Base-by-base conservation (phyloP, 2,888 invertebrate genomes). In the Vanessa cardui region DNA sequence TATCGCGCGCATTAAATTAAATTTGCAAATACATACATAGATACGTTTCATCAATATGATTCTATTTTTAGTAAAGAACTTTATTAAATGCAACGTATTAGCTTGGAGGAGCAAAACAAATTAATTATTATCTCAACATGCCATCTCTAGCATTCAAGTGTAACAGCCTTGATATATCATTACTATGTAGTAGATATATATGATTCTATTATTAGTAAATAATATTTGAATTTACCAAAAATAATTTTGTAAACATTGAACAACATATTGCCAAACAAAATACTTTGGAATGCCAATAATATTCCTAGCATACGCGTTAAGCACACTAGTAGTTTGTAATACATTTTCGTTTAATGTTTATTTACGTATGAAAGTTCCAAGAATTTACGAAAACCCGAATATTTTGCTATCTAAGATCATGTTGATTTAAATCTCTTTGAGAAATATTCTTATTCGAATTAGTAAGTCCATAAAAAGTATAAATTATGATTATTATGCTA, bases 131-230 rank as follows among this genome's bases (percentile, higher is more conserved):
- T 69, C 68, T 70, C 69, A 68, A 62, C 63, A 69, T 66, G 63
- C 65, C 66, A 69, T 70, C 71, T 64, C 61, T 64, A 69, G 52
- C 50, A 66, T 59, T 76, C 69, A 73, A 47, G 79, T 79, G 81
- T 84, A 16, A 54, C 26, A 83, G 80, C 76, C 78, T 79, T 77
- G 83, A 86, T 81, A 78, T 78, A 72, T 80, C 73, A 79, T 76
- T 80, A 75, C 73, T 18, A 50, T 26, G 4, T 26, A 26, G 26
- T 26, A 26, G 26, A 18, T 20, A 15, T 7, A 8, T 21, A 49
- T 18, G 20, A 49, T 49, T 49, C 49, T 20, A 49, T 49, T n/a
- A n/a, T n/a, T n/a, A n/a, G n/a, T 46, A 46, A 20, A 49, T 18
- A 49, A 39, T 12, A 39, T 9, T 39, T 9, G 12, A 39, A 12